These are phyloP conservation scores for Timandra comae DNA, from an alignment of 2,888 invertebrate species.

Conservation along the genomic window DNA sequence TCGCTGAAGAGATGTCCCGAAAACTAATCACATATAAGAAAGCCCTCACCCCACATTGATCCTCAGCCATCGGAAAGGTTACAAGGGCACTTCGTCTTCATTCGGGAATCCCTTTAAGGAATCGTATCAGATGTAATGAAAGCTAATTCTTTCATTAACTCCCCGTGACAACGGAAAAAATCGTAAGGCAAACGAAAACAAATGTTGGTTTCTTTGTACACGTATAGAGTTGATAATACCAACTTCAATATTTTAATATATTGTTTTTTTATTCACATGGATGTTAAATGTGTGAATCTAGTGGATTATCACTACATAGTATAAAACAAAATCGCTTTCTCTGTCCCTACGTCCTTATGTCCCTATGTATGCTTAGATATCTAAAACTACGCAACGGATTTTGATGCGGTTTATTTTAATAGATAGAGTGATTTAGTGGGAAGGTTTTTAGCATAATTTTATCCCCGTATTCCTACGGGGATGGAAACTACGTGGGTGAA, in stretches of 20 bases:
- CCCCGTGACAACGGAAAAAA: constrained; percentile 70
- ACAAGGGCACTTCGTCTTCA: constrained; percentile 67
- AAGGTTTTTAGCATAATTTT: too few relatives aligned
- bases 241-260: background rate
- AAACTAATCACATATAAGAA: constrained; percentile 66
- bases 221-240: constrained; percentile 17
- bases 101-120: constrained; percentile 73
- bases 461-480: too few relatives aligned
- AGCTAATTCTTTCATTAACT: constrained; percentile 77
- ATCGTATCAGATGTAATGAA: constrained; percentile 74
- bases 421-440: too few relatives aligned
- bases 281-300: constrained; percentile 1
- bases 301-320: too few relatives aligned
- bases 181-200: constrained; percentile 60
- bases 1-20: constrained; percentile 48
- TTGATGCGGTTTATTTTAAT: too few relatives aligned
- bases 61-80: constrained; percentile 60
- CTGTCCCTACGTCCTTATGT: too few relatives aligned
- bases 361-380: too few relatives aligned
- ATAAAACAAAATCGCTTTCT: too few relatives aligned
- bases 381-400: too few relatives aligned
- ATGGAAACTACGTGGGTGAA: too few relatives aligned
- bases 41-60: constrained; percentile 51
- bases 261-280: too few relatives aligned
- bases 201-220: constrained; percentile 30